A percentile compares a stretch with the other conserved stretches of the same genome.
Evolutionary conservation across 2,888 invertebrate genomes (phyloP).

Genomic region (Agapostemon virescens): DNA sequence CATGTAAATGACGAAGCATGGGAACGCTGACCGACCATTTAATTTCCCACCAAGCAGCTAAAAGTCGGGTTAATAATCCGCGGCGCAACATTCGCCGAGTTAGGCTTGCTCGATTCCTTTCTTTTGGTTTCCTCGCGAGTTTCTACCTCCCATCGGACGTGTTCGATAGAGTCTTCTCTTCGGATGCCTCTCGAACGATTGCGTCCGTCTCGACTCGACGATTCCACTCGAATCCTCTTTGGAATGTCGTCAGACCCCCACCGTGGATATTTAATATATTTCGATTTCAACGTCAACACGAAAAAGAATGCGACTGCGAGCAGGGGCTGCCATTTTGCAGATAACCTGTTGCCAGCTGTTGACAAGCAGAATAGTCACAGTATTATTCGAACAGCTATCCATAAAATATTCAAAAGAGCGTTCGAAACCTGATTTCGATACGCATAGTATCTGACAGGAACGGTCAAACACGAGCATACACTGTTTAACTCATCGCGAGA

Average conservation of each 20-base stretch:
- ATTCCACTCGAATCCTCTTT: background rate
- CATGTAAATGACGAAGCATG: background rate
- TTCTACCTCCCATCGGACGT: conserved; percentile 1
- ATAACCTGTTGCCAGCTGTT: conserved; percentile 8
- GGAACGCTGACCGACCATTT: conserved; percentile 12
- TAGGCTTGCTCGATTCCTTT: background rate
- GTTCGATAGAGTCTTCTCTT: background rate
- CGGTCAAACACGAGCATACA: background rate
- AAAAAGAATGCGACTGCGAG: background rate
- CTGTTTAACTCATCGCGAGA: background rate
- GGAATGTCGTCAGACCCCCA: background rate
- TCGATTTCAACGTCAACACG: background rate
- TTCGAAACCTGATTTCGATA: background rate
- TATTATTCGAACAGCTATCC: background rate
- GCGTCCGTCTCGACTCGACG: background rate
- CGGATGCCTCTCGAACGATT: background rate
- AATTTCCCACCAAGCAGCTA: background rate
- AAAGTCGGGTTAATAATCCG: conserved; percentile 25
- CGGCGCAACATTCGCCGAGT: conserved; percentile 19
- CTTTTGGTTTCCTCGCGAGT: conserved; percentile 6
- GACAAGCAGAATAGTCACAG: background rate
- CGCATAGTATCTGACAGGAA: background rate
- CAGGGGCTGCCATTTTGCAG: background rate
- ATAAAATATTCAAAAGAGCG: background rate
- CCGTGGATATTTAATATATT: background rate